Base-by-base conservation (phyloP, 2,113 vertebrate genomes). In the Mastomys coucha region DNA sequence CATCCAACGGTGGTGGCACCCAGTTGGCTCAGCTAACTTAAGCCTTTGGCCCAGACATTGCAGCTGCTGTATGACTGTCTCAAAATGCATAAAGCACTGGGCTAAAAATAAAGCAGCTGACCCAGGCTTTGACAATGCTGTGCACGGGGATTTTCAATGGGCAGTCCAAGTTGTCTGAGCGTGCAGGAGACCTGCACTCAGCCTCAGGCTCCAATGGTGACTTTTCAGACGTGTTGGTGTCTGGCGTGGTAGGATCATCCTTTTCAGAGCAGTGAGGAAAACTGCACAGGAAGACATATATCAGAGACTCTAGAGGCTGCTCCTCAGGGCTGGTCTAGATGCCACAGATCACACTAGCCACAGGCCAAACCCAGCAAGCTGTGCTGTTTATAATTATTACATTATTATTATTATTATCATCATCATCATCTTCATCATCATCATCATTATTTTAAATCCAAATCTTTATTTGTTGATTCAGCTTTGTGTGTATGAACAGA, bases 51-150 rank as follows among this genome's bases (percentile, higher is more conserved):
- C 53, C 42, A 2, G 89, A 90, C 51, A 76, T 26, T 51, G n/a
- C 70, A 58, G 65, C n/a, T 10, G 56, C 94, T 91, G 24, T 7
- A 17, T 26, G 31, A 14, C 65, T 94, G 89, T 70, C 49, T 94
- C 53, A 49, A 72, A 80, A 88, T 14, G 39, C 58, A 88, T 16
- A 80, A 87, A 95, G 95, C 84, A 72, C 75, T 53, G 76, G 45
- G 51, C 7, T 80, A 60, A 78, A 93, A 85, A 76, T 26, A 91
- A 88, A 53, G 58, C 65, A 28, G 65, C 69, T 82, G 89, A 92
- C 45, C 81, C 8, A 5, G 16, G 56, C 70, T n/a, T 91, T 73
- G 51, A 77, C 13, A 86, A 60, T 33, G 39, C 58, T 39, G 13
- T 9, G 28, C 51, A 39, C 0, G n/a, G 28, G 39, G 80, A 70